Evolutionary conservation across 2,888 invertebrate genomes (phyloP), one percentile per base, ranked within the genome.

Genomic region (Polydrusus tereticollis): DNA sequence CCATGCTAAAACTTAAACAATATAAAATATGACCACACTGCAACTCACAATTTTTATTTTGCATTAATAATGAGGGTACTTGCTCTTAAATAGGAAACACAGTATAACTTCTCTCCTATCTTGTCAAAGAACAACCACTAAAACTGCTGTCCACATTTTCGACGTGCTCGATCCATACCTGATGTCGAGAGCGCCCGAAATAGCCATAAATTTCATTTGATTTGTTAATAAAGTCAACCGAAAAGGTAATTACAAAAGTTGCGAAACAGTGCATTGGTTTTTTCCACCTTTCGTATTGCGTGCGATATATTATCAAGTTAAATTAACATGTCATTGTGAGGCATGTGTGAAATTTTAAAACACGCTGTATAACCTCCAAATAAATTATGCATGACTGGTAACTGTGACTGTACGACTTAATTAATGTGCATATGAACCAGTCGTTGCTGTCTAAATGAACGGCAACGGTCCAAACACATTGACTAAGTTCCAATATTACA

Each of bases 311-410:
- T 75, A 73, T 57, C 47, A 58, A 66, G 58, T 74, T 76, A 78
- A 78, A 78, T 78, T 78, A 78, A 78, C 78, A 78, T 79, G 79
- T 80, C 79, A 75, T 58, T 74, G 73, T 74, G 68, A 75, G 77
- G 77, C 78, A 78, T 79, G 78, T 79, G 77, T 76, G 76, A 78
- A 78, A 76, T 77, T 76, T 76, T 69, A 71, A 74, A 75, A 70
- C 72, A 69, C 60, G 72, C 73, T 63, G 68, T 74, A 75, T 75
- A 72, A 66, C 77, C 74, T 62, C 18, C 26, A 43, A 62, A 76
- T 78, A 78, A 80, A 76, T 77, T 79, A 79, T 77, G 73, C 67
- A 67, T 72, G 67, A 73, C 70, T 62, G 62, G n/a, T 43, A 43
- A 41, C 16, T 63, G 57, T 52, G 57, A 21, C 60, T 45, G 29